phyloP scores from a whole-genome alignment of 2,797 vertebrate species.

The Eupleurogrammus muticus region DNA sequence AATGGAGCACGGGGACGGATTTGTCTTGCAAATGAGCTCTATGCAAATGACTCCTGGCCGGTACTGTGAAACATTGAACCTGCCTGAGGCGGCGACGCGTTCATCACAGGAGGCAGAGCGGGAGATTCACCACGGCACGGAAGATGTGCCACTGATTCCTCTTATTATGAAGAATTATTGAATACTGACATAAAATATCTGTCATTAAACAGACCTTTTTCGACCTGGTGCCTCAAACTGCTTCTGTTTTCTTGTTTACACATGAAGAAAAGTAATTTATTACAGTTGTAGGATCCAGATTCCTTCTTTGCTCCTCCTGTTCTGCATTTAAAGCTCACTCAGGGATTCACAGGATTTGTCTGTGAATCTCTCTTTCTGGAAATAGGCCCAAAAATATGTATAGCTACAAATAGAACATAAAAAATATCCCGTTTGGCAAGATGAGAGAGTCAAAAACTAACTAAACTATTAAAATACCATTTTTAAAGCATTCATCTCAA shows the following conservation, averaged over 20 bases:
- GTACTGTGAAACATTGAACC: conserved; percentile 51
- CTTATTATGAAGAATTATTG: conserved; percentile 29
- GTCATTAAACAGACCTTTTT: conserved; percentile 1
- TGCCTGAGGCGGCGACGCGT: conserved; percentile 46
- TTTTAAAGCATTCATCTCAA: too few relatives aligned
- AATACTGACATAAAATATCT: conserved; percentile 7
- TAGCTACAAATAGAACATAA: background rate
- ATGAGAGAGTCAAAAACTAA: too few relatives aligned
- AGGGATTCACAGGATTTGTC: background rate
- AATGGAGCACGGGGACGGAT: conserved; percentile 69
- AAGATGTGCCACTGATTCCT: background rate
- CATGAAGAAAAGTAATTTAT: conserved; percentile 6
- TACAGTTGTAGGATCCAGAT: conserved; percentile 19
- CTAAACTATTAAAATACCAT: too few relatives aligned
- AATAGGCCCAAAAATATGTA: too few relatives aligned
- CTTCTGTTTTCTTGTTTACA: background rate
- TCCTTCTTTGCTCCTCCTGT: background rate
- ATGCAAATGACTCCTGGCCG: conserved; percentile 87
- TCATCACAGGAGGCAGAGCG: conserved; percentile 19
- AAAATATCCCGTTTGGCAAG: too few relatives aligned
- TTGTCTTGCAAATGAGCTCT: conserved; percentile 92
- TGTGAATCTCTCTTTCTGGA: background rate
- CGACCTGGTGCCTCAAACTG: conserved; percentile 7
- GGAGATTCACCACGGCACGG: conserved; percentile 42
- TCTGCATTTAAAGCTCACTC: background rate